Evolutionary conservation across 2,113 vertebrate species (phyloP).

Genomic region (Hucho hucho): DNA sequence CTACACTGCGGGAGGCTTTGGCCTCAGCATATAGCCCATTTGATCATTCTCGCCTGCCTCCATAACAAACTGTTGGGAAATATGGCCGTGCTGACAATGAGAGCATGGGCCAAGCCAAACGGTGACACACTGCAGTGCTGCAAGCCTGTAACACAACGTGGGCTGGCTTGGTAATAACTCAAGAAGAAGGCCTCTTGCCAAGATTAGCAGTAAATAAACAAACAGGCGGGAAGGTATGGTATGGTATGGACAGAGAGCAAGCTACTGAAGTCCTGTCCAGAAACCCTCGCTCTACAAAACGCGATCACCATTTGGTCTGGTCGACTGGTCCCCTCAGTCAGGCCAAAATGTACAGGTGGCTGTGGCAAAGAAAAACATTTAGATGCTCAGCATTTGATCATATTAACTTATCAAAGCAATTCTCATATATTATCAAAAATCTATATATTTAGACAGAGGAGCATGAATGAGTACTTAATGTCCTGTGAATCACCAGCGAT

Average conservation of each 20-base stretch:
- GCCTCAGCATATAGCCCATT: not conserved
- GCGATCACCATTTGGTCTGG: no score
- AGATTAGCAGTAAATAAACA: constrained; percentile 25
- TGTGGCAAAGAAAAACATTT: no score
- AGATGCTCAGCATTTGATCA: no score
- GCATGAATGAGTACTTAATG: no score
- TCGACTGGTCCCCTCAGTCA: no score
- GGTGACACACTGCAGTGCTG: not conserved
- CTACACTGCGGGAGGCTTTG: constrained; percentile 8
- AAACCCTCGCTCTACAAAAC: no score
- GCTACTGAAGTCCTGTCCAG: no score
- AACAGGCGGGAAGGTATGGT: not conserved
- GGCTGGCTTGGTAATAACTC: constrained; percentile 18
- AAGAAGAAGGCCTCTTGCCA: not conserved
- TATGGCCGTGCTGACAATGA: constrained; percentile 9
- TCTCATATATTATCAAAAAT: no score
- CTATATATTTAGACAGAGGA: no score
- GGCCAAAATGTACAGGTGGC: no score
- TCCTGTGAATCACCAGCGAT: no score
- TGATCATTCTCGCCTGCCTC: constrained; percentile 11
- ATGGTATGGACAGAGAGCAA: not conserved
- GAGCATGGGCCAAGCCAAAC: not conserved
- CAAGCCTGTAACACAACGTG: not conserved
- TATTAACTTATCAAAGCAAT: no score
- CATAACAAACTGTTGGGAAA: constrained; percentile 24